phyloP scores from a whole-genome alignment of 2,113 vertebrate genomes.

The Athene noctua region DNA sequence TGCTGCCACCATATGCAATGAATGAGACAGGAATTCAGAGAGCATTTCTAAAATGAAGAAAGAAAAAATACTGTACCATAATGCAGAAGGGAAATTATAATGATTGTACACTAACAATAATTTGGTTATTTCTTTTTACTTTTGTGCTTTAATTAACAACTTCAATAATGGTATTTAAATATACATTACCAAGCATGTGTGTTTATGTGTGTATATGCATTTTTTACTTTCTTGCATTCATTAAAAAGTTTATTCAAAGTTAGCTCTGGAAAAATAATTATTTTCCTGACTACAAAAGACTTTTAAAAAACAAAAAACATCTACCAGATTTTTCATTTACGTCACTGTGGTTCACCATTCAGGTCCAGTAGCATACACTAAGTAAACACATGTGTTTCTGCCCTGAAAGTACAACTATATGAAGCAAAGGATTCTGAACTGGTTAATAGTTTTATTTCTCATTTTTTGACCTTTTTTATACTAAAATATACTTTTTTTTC shows the following conservation, averaged over 20 bases:
- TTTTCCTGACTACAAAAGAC: not conserved
- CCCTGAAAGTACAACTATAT: not conserved
- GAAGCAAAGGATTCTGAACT: not conserved
- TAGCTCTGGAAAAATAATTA: not conserved
- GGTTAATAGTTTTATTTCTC: not conserved
- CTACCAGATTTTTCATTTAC: not conserved
- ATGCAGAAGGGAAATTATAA: not conserved
- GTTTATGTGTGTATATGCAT: not conserved
- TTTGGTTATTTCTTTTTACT: not conserved
- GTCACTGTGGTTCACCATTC: accelerated
- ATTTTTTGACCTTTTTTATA: not conserved
- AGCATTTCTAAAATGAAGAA: not conserved
- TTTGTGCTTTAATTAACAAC: not conserved
- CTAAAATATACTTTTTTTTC: too few species aligned
- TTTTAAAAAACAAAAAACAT: not conserved
- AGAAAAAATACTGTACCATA: not conserved
- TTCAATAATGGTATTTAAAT: not conserved
- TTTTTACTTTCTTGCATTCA: not conserved
- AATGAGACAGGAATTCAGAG: not conserved
- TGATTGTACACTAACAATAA: not conserved
- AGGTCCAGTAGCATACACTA: not conserved
- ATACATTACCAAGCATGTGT: not conserved
- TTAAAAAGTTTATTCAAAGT: not conserved
- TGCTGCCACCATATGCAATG: not conserved
- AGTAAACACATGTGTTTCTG: not conserved